Evolutionary conservation across 1,140 invertebrate genomes (phyloP), one percentile per base, ranked within the genome.

Genomic region (Macrobrachium rosenbergii): DNA sequence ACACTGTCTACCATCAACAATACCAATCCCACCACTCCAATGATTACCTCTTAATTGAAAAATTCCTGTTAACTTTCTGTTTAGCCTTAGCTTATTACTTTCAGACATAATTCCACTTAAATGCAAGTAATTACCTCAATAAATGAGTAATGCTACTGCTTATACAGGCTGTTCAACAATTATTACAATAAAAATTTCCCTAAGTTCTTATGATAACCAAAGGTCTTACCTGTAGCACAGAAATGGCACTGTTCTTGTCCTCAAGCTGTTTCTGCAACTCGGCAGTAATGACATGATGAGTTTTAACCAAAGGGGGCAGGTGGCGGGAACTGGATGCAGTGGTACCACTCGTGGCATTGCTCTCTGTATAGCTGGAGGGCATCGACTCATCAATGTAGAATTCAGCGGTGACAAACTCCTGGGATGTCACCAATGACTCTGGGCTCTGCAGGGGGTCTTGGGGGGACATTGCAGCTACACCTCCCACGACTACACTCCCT

Each of bases 341-440:
- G 14, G 90, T 90, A 14, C 87, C 89, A 79, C 84, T 90, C 12
- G 80, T 82, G 80, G 62, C 80, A n/a, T 62, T 72, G 67, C 77
- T 82, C 78, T 82, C 85, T 1, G 91, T 91, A 63, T 92, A 92
- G 21, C 92, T 92, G 19, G 92, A 92, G 43, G 92, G 92, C 92
- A 93, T 92, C 62, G 96, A 96, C 91, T 96, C 96, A 91, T 97
- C 96, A 92, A 97, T 96, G 93, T 96, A 97, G 94, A 95, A 96
- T 90, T 96, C 95, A 81, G 95, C 95, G 90, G 94, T 94, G 90
- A 95, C 93, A 92, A 96, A 96, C 92, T 96, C 96, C 73, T 91
- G 62, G 88, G 88, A 79, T 2, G 78, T 91, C 88, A 91, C 90
- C 37, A 91, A 91, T 90, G 69, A 91, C 92, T 89, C 92, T 92